Conservation (phyloP, 2,113 vertebrate species). For the Semicossyphus pulcher region DNA sequence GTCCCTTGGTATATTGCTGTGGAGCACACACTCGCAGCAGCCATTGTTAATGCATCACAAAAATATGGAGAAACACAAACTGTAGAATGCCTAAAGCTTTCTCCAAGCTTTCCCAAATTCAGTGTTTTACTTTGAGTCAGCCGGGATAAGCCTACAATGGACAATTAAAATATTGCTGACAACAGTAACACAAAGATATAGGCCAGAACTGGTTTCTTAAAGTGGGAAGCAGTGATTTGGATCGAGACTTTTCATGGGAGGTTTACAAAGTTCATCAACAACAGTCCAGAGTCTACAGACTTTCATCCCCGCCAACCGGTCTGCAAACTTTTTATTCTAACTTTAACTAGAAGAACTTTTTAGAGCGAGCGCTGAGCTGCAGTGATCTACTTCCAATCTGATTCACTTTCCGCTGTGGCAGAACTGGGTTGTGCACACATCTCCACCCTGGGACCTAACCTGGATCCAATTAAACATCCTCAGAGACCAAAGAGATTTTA, state of each 20-base stretch:
- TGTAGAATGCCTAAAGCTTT: slow-evolving; percentile 88
- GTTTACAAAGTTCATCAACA: slow-evolving; percentile 85
- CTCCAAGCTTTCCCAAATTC: slow-evolving; percentile 94
- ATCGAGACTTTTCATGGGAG: slow-evolving; percentile 79
- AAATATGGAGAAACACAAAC: slow-evolving; percentile 87
- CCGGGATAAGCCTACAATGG: slow-evolving; percentile 91
- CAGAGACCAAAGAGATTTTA: slow-evolving; percentile 72
- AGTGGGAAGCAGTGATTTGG: slow-evolving; percentile 76
- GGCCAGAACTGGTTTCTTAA: slow-evolving; percentile 88
- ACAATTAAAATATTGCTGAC: slow-evolving; percentile 77
- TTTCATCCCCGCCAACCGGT: background rate
- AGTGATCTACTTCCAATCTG: slow-evolving; percentile 81
- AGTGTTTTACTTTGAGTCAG: slow-evolving; percentile 89
- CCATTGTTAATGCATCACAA: slow-evolving; percentile 88
- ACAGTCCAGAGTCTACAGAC: slow-evolving; percentile 72
- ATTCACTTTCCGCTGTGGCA: slow-evolving; percentile 76
- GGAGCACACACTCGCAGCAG: slow-evolving; percentile 98
- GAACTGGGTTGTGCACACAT: slow-evolving; percentile 82
- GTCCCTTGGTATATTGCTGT: slow-evolving; percentile 93
- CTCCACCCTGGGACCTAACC: slow-evolving; percentile 86
- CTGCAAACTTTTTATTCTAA: slow-evolving; percentile 37
- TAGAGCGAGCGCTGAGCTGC: slow-evolving; percentile 46
- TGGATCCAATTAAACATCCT: slow-evolving; percentile 82
- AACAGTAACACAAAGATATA: slow-evolving; percentile 95
- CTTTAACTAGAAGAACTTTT: slow-evolving; percentile 43